These are phyloP conservation scores for Achlya flavicornis DNA, from an alignment of 2,888 invertebrate species.

Conservation along the genomic window DNA sequence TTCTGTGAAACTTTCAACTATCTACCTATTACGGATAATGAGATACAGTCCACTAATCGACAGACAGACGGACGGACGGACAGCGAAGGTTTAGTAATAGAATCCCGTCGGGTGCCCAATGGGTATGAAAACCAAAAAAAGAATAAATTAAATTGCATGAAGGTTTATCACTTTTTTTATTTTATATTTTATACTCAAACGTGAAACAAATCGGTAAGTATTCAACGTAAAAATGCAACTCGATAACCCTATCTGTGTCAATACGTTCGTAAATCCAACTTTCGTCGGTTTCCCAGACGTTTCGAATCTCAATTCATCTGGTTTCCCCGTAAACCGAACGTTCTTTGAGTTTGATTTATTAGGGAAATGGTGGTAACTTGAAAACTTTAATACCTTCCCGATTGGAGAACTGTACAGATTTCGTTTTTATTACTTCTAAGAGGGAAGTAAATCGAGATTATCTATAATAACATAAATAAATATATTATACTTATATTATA, in stretches of 20 bases:
- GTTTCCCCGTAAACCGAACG: slow-evolving; percentile 12
- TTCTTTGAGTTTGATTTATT: slow-evolving; percentile 12
- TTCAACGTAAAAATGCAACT: background rate
- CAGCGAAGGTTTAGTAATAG: no score
- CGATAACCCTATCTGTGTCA: slow-evolving; percentile 27
- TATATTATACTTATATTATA: no score
- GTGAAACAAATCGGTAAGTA: background rate
- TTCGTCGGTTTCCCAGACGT: slow-evolving; percentile 34
- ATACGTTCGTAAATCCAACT: slow-evolving; percentile 40
- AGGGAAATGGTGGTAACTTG: background rate
- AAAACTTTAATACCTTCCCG: slow-evolving; percentile 1
- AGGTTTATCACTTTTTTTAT: no score
- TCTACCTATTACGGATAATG: no score
- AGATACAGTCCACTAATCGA: no score
- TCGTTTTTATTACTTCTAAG: background rate
- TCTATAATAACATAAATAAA: no score
- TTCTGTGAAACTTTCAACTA: background rate
- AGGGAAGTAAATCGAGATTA: background rate
- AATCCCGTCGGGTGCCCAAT: no score
- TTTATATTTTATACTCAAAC: no score
- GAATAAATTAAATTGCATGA: no score
- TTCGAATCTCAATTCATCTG: slow-evolving; percentile 33
- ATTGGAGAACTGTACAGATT: slow-evolving; percentile 2
- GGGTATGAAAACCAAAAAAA: no score
- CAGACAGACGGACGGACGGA: no score